Percentiles rank a stretch among this genome's conserved stretches.
These are phyloP conservation scores for Cephalopterus ornatus DNA, from an alignment of 2,113 vertebrate species.

Conservation along the genomic window DNA sequence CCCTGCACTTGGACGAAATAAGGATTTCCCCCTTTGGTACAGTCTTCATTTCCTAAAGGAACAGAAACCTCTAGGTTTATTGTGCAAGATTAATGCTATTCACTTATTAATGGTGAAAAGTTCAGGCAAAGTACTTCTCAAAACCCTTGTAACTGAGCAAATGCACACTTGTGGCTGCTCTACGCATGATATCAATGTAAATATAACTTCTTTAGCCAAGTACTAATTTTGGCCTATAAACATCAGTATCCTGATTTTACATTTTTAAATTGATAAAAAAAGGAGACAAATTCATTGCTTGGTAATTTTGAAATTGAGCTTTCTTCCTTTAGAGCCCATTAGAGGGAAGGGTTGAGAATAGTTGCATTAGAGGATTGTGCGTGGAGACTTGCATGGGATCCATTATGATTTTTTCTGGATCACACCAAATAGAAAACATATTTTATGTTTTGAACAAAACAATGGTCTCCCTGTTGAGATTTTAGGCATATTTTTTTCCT, in stretches of 20 bases:
- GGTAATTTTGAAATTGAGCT: neutral
- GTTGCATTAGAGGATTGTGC: neutral
- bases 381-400: neutral
- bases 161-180: neutral
- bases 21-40: neutral
- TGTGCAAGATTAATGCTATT: neutral
- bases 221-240: neutral
- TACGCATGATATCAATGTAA: neutral
- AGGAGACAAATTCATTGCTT: neutral
- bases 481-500: neutral
- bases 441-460: slow-evolving; percentile 38
- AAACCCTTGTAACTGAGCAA: neutral
- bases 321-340: too few species aligned
- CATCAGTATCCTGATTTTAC: neutral
- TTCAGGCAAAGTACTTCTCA: neutral
- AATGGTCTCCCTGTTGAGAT: slow-evolving; percentile 68
- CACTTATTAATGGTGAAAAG: neutral
- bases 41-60: neutral
- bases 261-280: neutral
- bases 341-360: neutral
- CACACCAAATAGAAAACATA: slow-evolving; percentile 34
- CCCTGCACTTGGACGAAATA: neutral
- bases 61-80: neutral
- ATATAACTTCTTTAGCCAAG: neutral
- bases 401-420: slow-evolving; percentile 42